Percentiles rank a stretch among this genome's conserved stretches.
phyloP scores from a whole-genome alignment of 2,888 invertebrate species.

The Rhagium mordax region DNA sequence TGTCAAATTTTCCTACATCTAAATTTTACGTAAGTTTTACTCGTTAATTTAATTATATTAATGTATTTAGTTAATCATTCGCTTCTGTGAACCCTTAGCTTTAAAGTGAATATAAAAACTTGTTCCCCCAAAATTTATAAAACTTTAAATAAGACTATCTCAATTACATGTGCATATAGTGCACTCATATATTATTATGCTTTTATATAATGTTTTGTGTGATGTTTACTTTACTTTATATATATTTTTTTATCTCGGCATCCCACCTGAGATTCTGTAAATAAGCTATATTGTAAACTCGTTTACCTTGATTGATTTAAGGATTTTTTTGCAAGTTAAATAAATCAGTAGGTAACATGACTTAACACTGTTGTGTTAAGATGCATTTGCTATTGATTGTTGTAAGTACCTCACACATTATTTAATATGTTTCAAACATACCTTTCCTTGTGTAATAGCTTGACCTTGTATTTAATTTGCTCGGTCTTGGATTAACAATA shows the following conservation, averaged over 20 bases:
- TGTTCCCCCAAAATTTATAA: neutral
- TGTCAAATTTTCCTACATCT: conserved; percentile 18
- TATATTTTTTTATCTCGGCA: conserved; percentile 7
- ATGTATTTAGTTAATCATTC: neutral
- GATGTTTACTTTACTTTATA: conserved; percentile 10
- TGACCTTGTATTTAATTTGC: conserved; percentile 24
- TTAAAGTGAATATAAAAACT: neutral
- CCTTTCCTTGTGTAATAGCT: neutral
- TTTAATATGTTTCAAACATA: neutral
- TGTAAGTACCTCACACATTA: conserved; percentile 18
- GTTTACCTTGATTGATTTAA: conserved; percentile 22
- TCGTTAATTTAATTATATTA: neutral
- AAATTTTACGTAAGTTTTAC: conserved; percentile 21
- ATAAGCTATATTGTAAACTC: conserved; percentile 4
- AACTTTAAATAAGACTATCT: neutral
- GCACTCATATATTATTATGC: too few species aligned
- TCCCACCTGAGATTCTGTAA: conserved; percentile 13
- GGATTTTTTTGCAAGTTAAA: conserved; percentile 6
- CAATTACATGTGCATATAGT: too few species aligned
- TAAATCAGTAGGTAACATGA: neutral
- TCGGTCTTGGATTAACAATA: conserved; percentile 20
- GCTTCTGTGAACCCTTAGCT: neutral
- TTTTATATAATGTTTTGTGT: conserved; percentile 5
- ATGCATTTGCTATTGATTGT: neutral
- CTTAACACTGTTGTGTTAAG: neutral